A percentile compares a stretch with the other conserved stretches of the same genome.
phyloP scores from a whole-genome alignment of 64 coral and sea anemone genomes.

The Montipora foliosa region DNA sequence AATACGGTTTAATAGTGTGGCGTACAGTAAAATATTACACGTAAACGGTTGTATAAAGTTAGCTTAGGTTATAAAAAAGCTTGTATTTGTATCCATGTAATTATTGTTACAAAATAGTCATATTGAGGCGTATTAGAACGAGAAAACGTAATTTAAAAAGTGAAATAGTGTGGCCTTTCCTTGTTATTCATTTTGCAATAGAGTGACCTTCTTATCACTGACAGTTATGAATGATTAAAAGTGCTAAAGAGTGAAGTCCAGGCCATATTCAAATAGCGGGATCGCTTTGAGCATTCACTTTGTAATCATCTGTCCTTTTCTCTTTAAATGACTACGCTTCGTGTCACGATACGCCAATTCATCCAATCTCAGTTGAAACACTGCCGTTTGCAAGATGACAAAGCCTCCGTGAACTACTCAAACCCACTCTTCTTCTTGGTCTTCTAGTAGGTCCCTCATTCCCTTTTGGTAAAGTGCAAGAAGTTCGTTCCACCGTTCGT shows the following conservation, averaged over 20 bases:
- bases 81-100: too few relatives aligned
- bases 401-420: neutral
- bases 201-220: neutral
- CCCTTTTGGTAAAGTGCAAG: conserved; percentile 9
- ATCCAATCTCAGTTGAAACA: neutral
- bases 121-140: neutral
- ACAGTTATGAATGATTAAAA: neutral
- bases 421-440: conserved; percentile 44
- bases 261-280: neutral
- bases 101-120: too few relatives aligned
- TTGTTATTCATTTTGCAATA: neutral
- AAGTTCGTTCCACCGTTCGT: conserved; percentile 36
- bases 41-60: too few relatives aligned
- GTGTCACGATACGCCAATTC: neutral
- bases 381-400: too few relatives aligned
- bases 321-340: neutral
- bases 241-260: neutral
- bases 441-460: conserved; percentile 19
- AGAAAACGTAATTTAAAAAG: neutral
- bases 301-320: too few relatives aligned
- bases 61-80: too few relatives aligned
- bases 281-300: neutral
- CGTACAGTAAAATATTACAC: too few relatives aligned
- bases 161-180: neutral
- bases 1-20: too few relatives aligned